phyloP scores from a whole-genome alignment of 2,113 vertebrate genomes.

The Empidonax traillii region DNA sequence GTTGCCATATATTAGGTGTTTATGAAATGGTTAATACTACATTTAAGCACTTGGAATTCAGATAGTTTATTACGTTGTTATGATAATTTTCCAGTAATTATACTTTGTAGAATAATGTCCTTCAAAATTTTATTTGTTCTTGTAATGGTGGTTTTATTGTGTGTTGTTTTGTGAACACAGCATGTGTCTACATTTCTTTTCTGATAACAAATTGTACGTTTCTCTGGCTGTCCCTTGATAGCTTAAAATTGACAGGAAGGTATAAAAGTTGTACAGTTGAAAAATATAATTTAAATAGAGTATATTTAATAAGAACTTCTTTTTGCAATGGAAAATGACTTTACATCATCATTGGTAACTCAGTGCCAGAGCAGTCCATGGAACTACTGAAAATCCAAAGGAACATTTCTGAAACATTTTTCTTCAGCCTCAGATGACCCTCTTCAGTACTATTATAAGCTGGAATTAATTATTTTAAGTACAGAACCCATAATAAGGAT shows the following conservation, averaged over 20 bases:
- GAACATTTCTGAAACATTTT: neutral
- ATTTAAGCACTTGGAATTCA: neutral
- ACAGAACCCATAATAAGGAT: neutral
- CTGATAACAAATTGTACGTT: neutral
- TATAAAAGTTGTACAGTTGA: neutral
- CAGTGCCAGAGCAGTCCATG: neutral
- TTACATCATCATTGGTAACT: neutral
- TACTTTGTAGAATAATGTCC: neutral
- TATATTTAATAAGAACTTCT: neutral
- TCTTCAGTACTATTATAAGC: neutral
- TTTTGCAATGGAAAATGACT: neutral
- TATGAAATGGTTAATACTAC: neutral
- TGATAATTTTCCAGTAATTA: neutral
- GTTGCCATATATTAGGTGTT: neutral
- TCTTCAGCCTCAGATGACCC: neutral
- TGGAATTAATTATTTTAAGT: neutral
- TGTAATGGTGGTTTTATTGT: neutral
- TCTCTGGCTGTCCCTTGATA: neutral
- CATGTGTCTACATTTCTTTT: neutral
- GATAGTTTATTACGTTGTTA: neutral
- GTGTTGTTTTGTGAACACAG: neutral
- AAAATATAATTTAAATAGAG: neutral
- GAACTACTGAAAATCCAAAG: neutral
- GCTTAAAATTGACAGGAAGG: neutral
- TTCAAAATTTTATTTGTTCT: neutral